Evolutionary conservation across 2,797 vertebrate genomes (phyloP).

Genomic region (Girardinus metallicus): DNA sequence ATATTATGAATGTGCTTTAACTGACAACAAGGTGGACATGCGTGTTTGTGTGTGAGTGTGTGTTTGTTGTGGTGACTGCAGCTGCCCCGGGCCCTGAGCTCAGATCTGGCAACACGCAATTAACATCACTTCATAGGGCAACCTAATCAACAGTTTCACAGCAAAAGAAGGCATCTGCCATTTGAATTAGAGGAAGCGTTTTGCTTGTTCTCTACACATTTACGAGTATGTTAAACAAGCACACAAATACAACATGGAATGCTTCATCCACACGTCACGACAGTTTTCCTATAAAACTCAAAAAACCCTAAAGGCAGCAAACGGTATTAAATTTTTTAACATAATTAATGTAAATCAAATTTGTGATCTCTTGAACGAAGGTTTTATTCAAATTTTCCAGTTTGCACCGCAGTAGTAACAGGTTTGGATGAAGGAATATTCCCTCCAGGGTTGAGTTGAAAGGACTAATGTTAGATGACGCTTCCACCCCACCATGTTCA

Average conservation of each 20-base stretch:
- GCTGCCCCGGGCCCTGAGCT: conserved; percentile 57
- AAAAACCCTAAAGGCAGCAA: background rate
- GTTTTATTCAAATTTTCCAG: background rate
- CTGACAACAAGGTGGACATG: conserved; percentile 8
- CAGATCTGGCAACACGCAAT: conserved; percentile 41
- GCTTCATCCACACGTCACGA: background rate
- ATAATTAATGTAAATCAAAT: background rate
- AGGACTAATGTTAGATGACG: background rate
- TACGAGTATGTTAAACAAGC: conserved; percentile 10
- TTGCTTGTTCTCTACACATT: conserved; percentile 9
- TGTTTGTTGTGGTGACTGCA: conserved; percentile 34
- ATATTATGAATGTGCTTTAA: conserved; percentile 13
- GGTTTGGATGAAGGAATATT: background rate
- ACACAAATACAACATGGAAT: conserved; percentile 1
- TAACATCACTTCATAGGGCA: conserved; percentile 22
- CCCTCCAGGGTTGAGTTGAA: background rate
- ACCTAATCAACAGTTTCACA: conserved; percentile 43
- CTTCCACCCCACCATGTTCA: too few relatives aligned
- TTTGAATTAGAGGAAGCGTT: background rate
- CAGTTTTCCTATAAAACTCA: background rate
- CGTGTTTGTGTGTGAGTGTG: background rate
- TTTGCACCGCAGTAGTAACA: background rate
- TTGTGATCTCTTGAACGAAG: background rate
- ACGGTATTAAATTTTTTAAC: background rate
- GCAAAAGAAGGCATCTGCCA: conserved; percentile 13